Base-by-base conservation (phyloP, 2,888 invertebrate species). In the Lysandra coridon region DNA sequence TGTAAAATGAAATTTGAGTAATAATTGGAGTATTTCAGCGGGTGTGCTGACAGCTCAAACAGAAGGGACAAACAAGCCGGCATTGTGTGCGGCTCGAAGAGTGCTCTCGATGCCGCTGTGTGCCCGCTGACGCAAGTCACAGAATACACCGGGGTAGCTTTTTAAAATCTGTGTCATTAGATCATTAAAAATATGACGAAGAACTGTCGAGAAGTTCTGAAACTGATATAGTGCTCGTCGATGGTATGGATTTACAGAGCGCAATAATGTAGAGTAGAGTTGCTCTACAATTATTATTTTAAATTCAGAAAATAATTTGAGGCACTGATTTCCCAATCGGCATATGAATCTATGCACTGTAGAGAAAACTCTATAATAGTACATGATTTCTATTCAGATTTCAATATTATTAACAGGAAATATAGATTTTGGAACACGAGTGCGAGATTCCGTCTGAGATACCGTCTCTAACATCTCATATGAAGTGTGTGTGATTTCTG, bases 31-130 rank as follows among this genome's bases (percentile, higher is more conserved):
- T 60, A 78, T 78, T 78, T 78, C 78, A 78, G 33, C 62, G 62
- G 62, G 78, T 78, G 78, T 40, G 85, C 84, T 84, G 85, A 85
- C 85, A 81, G 82, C 78, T 86, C 89, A 90, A 91, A 91, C 90
- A 90, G 85, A 84, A 84, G 84, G 86, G 87, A 87, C 88, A 90
- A 91, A 91, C 91, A 91, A 85, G 86, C 88, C 86, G 81, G 85
- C 85, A 87, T 89, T 88, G 90, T 87, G 86, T 83, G 83, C 81
- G 80, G 80, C 83, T 81, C 83, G 83, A 89, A 87, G 87, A 89
- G 89, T 88, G 86, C 85, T 85, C 83, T 86, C 83, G 84, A 83
- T 83, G 83, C 80, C 60, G 83, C 81, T 81, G 80, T 80, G 76
- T 80, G 64, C 80, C 79, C 62, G 78, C 75, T 33, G 78, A 80